Percentiles rank a stretch among this genome's conserved stretches.
phyloP scores from a whole-genome alignment of 2,113 vertebrate species.

The Myxocyprinus asiaticus region DNA sequence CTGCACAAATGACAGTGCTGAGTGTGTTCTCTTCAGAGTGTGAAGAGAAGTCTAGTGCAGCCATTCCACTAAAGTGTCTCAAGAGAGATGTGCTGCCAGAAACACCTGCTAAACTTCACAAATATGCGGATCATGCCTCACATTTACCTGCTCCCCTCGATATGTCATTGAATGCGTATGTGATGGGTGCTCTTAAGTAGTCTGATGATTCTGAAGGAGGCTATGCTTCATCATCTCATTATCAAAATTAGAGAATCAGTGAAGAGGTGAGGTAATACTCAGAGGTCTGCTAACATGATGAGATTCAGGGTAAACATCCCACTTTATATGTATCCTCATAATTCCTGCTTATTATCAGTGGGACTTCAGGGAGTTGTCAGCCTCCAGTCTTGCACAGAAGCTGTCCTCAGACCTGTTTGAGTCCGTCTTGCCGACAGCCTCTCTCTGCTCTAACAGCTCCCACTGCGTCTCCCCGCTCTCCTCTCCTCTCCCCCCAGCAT shows the following conservation, averaged over 20 bases:
- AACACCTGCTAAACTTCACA: conserved; percentile 14
- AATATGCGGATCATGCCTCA: background rate
- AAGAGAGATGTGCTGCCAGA: conserved; percentile 27
- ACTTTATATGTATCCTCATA: conserved; percentile 37
- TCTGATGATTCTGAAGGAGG: conserved; percentile 5
- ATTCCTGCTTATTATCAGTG: conserved; percentile 35
- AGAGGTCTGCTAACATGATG: conserved; percentile 14
- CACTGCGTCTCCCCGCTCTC: background rate
- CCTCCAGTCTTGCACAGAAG: background rate
- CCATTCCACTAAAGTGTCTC: conserved; percentile 7
- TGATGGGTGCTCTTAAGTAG: background rate
- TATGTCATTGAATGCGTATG: background rate
- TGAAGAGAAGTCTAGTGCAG: background rate
- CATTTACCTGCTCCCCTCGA: background rate
- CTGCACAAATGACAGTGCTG: no score
- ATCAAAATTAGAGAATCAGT: background rate
- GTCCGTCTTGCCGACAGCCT: conserved; percentile 24
- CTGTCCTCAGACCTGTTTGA: conserved; percentile 49
- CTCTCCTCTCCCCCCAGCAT: background rate
- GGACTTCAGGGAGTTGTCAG: conserved; percentile 7
- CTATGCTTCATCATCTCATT: conserved; percentile 15
- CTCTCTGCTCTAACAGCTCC: conserved; percentile 29
- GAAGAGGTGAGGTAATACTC: conserved; percentile 26
- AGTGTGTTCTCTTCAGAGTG: no score
- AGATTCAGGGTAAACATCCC: conserved; percentile 34